Percentiles rank a stretch among this genome's conserved stretches.
Conservation (phyloP, 1,140 invertebrate genomes). For the Cydia amplana region DNA sequence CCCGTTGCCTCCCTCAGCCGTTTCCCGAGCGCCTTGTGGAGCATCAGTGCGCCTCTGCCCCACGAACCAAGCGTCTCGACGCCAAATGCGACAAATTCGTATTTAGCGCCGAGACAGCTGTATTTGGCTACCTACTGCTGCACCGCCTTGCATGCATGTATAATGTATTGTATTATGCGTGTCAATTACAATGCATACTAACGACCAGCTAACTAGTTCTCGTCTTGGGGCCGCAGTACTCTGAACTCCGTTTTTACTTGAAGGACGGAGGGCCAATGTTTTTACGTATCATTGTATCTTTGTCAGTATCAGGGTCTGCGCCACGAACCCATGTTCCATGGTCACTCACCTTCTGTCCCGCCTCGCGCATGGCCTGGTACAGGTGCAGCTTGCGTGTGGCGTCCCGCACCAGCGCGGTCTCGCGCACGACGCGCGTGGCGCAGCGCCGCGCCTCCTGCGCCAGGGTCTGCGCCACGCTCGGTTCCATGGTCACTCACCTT, state of each 20-base stretch:
- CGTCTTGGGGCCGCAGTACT: constrained; percentile 76
- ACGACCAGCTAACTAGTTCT: background rate
- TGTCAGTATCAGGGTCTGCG: too few relatives aligned
- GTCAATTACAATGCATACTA: background rate
- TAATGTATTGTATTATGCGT: too few relatives aligned
- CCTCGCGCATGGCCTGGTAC: constrained; percentile 87
- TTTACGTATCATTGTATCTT: too few relatives aligned
- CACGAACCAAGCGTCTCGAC: too few relatives aligned
- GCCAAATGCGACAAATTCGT: too few relatives aligned
- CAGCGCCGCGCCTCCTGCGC: constrained; percentile 74
- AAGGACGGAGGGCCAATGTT: too few relatives aligned
- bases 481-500: constrained; percentile 85
- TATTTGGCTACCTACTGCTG: too few relatives aligned
- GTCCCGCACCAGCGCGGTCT: constrained; percentile 89
- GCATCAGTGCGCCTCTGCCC: too few relatives aligned
- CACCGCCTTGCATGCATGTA: background rate
- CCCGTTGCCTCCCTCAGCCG: too few relatives aligned
- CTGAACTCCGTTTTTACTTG: background rate
- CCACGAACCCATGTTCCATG: constrained; percentile 84
- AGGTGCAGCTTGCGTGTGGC: constrained; percentile 87
- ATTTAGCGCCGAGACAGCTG: too few relatives aligned
- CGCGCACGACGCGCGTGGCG: constrained; percentile 88
- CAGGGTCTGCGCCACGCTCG: constrained; percentile 85
- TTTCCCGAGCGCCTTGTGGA: too few relatives aligned
- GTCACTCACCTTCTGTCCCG: constrained; percentile 88